These are phyloP conservation scores for Gila robusta DNA, from an alignment of 2,797 vertebrate genomes.

Conservation along the genomic window DNA sequence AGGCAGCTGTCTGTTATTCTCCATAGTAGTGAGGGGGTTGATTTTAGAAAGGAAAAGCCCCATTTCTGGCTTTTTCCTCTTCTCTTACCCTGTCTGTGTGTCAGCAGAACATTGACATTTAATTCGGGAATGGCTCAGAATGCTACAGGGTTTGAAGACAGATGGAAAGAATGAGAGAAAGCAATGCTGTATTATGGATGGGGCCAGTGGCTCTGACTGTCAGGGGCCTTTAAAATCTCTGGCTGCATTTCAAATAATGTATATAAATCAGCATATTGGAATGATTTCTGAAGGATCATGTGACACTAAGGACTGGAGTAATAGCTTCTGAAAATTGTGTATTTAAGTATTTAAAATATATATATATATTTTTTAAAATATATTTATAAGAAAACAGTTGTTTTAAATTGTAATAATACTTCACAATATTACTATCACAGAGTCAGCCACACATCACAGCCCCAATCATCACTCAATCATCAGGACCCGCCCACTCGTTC, in stretches of 20 bases:
- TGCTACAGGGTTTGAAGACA: neutral
- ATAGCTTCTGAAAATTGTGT: neutral
- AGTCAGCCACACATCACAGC: too few relatives aligned
- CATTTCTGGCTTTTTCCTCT: neutral
- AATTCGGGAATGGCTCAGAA: neutral
- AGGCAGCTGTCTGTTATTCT: neutral
- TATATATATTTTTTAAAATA: too few relatives aligned
- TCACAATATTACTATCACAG: too few relatives aligned
- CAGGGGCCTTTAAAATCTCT: neutral
- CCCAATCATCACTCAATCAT: too few relatives aligned
- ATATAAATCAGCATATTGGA: neutral
- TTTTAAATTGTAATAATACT: too few relatives aligned
- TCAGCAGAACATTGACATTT: slow-evolving; percentile 14
- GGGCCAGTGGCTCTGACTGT: neutral
- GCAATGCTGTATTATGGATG: neutral
- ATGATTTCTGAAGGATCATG: neutral
- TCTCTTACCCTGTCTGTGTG: neutral
- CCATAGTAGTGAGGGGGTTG: neutral
- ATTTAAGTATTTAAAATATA: too few relatives aligned
- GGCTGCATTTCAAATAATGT: neutral
- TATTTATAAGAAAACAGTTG: too few relatives aligned
- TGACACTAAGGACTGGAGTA: neutral
- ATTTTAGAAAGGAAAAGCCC: neutral
- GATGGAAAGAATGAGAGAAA: neutral
- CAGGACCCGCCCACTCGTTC: too few relatives aligned